Conservation (phyloP, 2,888 invertebrate genomes). For the Slavum lentiscoides region DNA sequence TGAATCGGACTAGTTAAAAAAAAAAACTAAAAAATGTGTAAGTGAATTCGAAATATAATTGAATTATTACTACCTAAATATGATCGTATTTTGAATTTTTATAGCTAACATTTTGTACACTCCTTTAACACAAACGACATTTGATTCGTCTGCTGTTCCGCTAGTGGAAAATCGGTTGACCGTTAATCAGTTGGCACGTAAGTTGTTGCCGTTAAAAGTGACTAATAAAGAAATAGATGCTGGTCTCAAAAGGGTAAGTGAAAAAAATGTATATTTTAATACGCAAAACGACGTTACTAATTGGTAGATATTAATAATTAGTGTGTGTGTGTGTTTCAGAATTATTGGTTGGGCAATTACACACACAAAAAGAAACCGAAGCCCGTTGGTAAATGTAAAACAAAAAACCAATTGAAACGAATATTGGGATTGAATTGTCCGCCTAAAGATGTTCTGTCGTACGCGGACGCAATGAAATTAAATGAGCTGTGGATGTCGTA, state of each 20-base stretch:
- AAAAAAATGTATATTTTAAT: too few species aligned
- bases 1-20: not conserved
- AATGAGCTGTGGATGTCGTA: conserved; percentile 75
- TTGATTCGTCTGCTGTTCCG: conserved; percentile 17
- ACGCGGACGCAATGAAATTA: conserved; percentile 67
- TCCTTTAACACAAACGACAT: not conserved
- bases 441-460: conserved; percentile 67
- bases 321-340: not conserved
- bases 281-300: not conserved
- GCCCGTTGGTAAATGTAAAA: conserved; percentile 11
- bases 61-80: not conserved
- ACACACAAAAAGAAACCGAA: conserved; percentile 33
- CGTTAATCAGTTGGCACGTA: conserved; percentile 27
- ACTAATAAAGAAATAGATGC: conserved; percentile 43
- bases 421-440: conserved; percentile 69
- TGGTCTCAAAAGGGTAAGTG: conserved; percentile 17
- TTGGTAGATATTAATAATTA: not conserved
- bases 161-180: conserved; percentile 23
- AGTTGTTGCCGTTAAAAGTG: conserved; percentile 29
- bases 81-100: not conserved
- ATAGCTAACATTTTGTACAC: conserved; percentile 32
- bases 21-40: not conserved
- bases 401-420: conserved; percentile 54
- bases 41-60: conserved; percentile 9
- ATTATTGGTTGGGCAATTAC: conserved; percentile 41